phyloP scores from a whole-genome alignment of 2,113 vertebrate genomes.

The Fukomys damarensis region DNA sequence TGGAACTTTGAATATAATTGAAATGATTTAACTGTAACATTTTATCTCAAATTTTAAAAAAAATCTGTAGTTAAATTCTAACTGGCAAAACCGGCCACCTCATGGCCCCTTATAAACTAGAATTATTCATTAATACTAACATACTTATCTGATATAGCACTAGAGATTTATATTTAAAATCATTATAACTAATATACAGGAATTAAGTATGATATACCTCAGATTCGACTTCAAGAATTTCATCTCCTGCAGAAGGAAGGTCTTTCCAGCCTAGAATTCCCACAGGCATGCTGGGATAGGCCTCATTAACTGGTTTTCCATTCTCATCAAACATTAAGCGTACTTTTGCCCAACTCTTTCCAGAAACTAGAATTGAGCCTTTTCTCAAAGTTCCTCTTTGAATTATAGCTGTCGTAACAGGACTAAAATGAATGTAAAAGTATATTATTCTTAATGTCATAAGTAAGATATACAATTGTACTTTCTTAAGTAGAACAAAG shows the following conservation, averaged over 20 bases:
- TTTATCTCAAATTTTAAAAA: neutral
- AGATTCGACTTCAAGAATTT: slow-evolving; percentile 95
- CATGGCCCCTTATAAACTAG: neutral
- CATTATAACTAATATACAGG: neutral
- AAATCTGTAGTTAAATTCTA: slow-evolving; percentile 32
- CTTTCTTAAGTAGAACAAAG: slow-evolving; percentile 51
- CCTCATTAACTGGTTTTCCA: slow-evolving; percentile 85
- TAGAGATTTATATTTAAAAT: slow-evolving; percentile 38
- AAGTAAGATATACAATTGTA: slow-evolving; percentile 2
- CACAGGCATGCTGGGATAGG: slow-evolving; percentile 90
- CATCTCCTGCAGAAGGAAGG: slow-evolving; percentile 93
- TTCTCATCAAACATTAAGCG: slow-evolving; percentile 95
- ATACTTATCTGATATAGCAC: slow-evolving; percentile 12
- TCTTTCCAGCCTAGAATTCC: slow-evolving; percentile 97
- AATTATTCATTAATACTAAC: slow-evolving; percentile 56
- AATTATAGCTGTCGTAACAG: slow-evolving; percentile 93
- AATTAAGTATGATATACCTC: slow-evolving; percentile 88
- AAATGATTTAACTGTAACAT: slow-evolving; percentile 16
- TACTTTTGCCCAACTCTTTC: slow-evolving; percentile 95
- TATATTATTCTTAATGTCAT: slow-evolving; percentile 44
- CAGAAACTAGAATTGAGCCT: slow-evolving; percentile 93
- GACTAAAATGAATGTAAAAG: slow-evolving; percentile 79
- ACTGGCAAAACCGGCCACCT: neutral
- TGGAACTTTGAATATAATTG: neutral
- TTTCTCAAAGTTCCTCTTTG: slow-evolving; percentile 93